These are phyloP conservation scores for Tenualosa thibaudeaui DNA, from an alignment of 2,797 vertebrate genomes.

Conservation along the genomic window DNA sequence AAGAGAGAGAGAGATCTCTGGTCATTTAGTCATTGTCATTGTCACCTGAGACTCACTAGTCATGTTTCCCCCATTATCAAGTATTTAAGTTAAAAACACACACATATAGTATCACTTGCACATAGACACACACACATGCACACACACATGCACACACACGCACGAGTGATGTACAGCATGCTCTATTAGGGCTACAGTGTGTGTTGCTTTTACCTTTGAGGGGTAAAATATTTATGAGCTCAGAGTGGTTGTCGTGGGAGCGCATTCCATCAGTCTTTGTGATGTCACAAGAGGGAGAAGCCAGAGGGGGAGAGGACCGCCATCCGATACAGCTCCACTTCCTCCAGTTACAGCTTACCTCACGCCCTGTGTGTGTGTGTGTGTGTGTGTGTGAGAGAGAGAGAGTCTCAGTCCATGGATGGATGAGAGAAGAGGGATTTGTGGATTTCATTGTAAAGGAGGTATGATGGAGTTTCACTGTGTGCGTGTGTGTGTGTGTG, in stretches of 20 bases:
- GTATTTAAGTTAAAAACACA: neutral
- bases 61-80: conserved; percentile 8
- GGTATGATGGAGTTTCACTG: neutral
- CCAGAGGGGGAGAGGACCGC: conserved; percentile 28
- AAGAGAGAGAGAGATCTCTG: neutral
- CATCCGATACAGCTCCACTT: conserved; percentile 23
- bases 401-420: neutral
- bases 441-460: conserved; percentile 6
- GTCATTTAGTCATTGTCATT: neutral
- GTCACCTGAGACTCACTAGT: conserved; percentile 1
- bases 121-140: neutral
- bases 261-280: conserved; percentile 67
- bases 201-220: neutral
- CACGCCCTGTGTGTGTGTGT: conserved; percentile 13
- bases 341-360: conserved; percentile 39
- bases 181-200: neutral
- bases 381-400: conserved; percentile 33
- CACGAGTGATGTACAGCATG: neutral
- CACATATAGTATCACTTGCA: neutral
- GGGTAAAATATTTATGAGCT: conserved; percentile 70
- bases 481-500: conserved; percentile 13
- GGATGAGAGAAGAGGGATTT: neutral
- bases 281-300: conserved; percentile 34
- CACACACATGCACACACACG: conserved; percentile 13
- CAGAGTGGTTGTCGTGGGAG: conserved; percentile 29